Base-by-base conservation (phyloP, 2,888 invertebrate genomes). In the Aethes cnicana region DNA sequence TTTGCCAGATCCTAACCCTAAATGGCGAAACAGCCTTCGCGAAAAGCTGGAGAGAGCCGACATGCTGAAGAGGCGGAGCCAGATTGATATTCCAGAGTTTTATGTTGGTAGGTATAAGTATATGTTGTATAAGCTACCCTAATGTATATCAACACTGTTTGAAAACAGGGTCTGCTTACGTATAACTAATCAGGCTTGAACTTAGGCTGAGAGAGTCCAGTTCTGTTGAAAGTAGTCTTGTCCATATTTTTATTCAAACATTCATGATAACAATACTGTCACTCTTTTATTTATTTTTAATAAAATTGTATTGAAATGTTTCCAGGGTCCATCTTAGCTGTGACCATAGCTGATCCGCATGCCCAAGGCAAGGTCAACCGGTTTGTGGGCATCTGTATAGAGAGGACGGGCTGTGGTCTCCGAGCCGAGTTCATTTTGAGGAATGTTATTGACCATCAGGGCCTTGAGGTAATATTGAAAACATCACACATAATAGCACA, bases 21-120 rank as follows among this genome's bases (percentile, higher is more conserved):
- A 92, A 68, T 94, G 92, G 84, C 91, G 98, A 53, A 97, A 99
- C 82, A 72, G 87, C 6, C 78, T 97, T 0, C 89, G 95, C 47
- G 99, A 99, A 76, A 96, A 94, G 74, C 81, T 99, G 9, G 98
- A 99, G 74, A 91, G 99, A 54, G 84, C 90, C 55, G 99, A 99
- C 76, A 99, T 99, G 99, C 74, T 99, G 20, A 93, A 93, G 53
- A 91, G 99, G 52, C 91, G 98, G 62, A 86, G 64, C 47, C 91
- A 94, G 56, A 91, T 99, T 57, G 95, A 96, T 72, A 95, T 99
- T 58, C 99, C 99, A 0, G 98, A 99, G 78, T 99, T 99, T 90
- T 99, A 98, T 91, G 98, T 98, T 68, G 99, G 96, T 95, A 77
- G 78, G 93, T 81, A 17, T n/a, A n/a, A n/a, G n/a, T n/a, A n/a